Conservation (phyloP, 2,113 vertebrate species). For the Amazona vittata region DNA sequence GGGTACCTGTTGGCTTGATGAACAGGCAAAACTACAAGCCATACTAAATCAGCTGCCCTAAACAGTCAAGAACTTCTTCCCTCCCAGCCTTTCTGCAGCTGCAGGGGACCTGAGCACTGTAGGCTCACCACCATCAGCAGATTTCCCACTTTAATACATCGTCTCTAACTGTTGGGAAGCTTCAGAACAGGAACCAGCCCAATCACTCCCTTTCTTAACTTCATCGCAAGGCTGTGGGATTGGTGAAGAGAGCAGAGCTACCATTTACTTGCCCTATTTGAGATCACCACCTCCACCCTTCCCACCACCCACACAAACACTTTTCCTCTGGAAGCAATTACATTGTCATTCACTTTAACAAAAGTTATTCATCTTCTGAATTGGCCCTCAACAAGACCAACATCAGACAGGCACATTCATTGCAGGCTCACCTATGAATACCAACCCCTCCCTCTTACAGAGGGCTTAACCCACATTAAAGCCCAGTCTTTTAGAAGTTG, state of each 20-base stretch:
- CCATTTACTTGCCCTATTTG: not conserved
- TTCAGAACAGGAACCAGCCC: not conserved
- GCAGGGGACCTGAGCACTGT: not conserved
- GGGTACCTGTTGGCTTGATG: not conserved
- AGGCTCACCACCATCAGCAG: not conserved
- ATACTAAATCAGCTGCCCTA: not conserved
- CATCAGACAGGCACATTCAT: not conserved
- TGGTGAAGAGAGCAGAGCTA: not conserved
- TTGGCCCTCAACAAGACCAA: not conserved
- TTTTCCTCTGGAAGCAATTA: slow-evolving; percentile 47
- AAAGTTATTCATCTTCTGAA: slow-evolving; percentile 28
- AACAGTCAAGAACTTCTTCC: not conserved
- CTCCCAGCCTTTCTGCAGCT: not conserved
- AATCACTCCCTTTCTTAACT: not conserved
- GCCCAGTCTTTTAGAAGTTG: not conserved
- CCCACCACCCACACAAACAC: not conserved
- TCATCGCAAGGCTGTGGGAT: not conserved
- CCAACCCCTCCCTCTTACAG: not conserved
- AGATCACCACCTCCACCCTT: slow-evolving; percentile 13
- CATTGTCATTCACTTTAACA: not conserved
- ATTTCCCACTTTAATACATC: not conserved
- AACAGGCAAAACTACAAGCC: not conserved
- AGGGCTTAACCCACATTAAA: slow-evolving; percentile 32
- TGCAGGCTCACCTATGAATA: not conserved
- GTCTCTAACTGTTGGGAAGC: not conserved